Evolutionary conservation across 2,113 vertebrate species (phyloP).

Genomic region (Rhagologus leucostigma): DNA sequence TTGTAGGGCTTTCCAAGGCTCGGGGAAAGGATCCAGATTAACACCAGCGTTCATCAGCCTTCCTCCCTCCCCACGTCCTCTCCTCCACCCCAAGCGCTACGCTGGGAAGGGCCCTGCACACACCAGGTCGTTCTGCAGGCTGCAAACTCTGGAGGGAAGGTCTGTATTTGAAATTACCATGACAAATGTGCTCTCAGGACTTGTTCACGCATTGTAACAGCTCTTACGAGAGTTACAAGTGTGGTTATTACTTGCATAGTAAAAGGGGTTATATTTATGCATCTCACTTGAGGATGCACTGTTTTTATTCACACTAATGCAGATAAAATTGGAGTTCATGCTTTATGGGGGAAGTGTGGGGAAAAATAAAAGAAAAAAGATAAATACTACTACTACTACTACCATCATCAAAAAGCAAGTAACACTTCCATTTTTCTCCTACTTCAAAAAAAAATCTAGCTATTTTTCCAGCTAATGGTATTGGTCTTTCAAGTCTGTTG

Average conservation of each 20-base stretch:
- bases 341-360: background rate
- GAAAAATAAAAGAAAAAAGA: background rate
- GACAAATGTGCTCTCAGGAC: background rate
- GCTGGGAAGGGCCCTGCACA: background rate
- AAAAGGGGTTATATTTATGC: background rate
- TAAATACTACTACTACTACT: background rate
- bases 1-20: background rate
- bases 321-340: background rate
- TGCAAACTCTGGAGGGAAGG: background rate
- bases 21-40: accelerated
- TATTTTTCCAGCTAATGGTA: background rate
- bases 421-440: background rate
- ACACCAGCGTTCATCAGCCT: too few species aligned
- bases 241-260: background rate
- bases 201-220: background rate
- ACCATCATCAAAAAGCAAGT: background rate
- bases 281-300: background rate
- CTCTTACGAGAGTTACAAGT: background rate
- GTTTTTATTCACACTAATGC: background rate
- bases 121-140: background rate
- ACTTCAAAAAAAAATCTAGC: background rate
- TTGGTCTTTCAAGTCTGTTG: background rate
- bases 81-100: accelerated
- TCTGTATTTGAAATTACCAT: background rate
- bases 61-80: accelerated